Conservation (phyloP, 2,888 invertebrate genomes). For the Dinocampus coccinellae region DNA sequence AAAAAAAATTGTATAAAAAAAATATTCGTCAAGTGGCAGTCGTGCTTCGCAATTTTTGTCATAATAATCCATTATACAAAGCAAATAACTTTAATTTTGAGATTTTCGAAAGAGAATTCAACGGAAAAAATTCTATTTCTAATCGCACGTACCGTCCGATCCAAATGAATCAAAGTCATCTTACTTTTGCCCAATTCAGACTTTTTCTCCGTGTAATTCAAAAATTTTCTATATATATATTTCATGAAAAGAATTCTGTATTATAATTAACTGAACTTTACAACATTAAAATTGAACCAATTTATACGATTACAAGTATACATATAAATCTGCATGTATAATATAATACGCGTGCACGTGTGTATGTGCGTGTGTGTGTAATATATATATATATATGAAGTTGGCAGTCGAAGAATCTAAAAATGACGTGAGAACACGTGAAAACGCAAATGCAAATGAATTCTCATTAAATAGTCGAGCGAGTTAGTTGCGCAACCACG, state of each 20-base stretch:
- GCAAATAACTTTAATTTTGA: too few species aligned
- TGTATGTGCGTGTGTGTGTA: background rate
- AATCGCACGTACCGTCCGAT: too few species aligned
- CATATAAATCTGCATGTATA: background rate
- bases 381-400: background rate
- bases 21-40: too few species aligned
- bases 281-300: background rate
- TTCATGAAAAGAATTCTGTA: background rate
- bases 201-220: too few species aligned
- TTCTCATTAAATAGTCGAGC: constrained; percentile 45
- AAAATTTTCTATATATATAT: too few species aligned
- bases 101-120: too few species aligned
- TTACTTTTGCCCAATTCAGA: too few species aligned
- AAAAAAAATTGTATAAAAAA: too few species aligned
- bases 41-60: too few species aligned
- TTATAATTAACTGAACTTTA: constrained; percentile 1
- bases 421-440: constrained; percentile 43
- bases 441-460: constrained; percentile 52
- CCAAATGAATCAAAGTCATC: too few species aligned
- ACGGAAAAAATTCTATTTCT: too few species aligned
- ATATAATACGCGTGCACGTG: background rate
- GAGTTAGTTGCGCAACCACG: background rate
- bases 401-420: constrained; percentile 48
- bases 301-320: background rate
- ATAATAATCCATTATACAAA: too few species aligned